Evolutionary conservation across 1,140 invertebrate species (phyloP).

Genomic region (Diorhabda sublineata): DNA sequence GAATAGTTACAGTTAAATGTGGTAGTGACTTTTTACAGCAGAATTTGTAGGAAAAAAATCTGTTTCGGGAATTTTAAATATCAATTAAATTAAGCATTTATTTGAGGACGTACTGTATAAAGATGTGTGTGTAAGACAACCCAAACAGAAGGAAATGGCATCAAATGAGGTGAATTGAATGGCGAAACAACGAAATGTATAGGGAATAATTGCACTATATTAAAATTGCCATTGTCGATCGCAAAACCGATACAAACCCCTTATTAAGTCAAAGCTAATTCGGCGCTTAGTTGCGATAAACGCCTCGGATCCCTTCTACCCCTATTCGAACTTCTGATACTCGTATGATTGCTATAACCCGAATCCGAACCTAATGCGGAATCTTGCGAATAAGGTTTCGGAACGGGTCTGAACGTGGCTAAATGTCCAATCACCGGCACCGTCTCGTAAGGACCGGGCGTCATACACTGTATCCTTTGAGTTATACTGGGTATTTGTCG

Average conservation of each 20-base stretch:
- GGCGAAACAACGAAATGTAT: neutral
- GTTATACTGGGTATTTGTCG: constrained; percentile 45
- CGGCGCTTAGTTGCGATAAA: constrained; percentile 45
- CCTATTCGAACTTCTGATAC: constrained; percentile 42
- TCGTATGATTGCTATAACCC: constrained; percentile 65
- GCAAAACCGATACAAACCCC: neutral
- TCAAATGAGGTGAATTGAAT: neutral
- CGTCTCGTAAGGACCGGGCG: constrained; percentile 54
- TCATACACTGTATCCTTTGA: constrained; percentile 53
- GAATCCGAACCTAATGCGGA: constrained; percentile 64
- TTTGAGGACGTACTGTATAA: too few relatives aligned
- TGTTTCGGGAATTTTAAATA: too few relatives aligned
- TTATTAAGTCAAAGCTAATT: constrained; percentile 42
- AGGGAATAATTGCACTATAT: constrained; percentile 8
- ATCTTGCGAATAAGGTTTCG: constrained; percentile 48
- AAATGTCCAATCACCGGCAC: constrained; percentile 54
- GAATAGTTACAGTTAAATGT: too few relatives aligned
- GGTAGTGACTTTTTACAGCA: too few relatives aligned
- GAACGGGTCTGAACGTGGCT: constrained; percentile 44
- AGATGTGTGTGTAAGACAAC: too few relatives aligned
- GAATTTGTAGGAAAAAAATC: too few relatives aligned
- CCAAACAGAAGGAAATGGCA: too few relatives aligned
- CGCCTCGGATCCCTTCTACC: constrained; percentile 41
- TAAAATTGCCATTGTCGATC: neutral
- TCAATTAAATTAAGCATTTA: too few relatives aligned